These are phyloP conservation scores for Plecturocebus donacophilus DNA, from an alignment of 2,113 vertebrate genomes.

Conservation along the genomic window DNA sequence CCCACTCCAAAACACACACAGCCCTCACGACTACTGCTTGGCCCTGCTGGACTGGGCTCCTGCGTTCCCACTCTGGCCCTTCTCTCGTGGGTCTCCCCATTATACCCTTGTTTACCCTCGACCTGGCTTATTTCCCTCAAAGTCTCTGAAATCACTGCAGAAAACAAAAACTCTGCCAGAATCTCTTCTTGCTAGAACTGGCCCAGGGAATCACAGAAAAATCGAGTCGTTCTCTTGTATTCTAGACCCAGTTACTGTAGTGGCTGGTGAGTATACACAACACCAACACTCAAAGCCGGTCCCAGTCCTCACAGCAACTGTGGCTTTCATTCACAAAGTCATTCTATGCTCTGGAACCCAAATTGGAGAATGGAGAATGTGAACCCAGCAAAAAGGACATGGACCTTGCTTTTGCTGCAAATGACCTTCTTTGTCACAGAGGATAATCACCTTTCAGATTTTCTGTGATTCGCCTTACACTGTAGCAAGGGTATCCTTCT, in stretches of 20 bases:
- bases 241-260: background rate
- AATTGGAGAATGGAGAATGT: background rate
- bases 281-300: background rate
- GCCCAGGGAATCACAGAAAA: background rate
- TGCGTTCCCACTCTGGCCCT: background rate
- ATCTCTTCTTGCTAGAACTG: background rate
- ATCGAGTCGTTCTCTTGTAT: background rate
- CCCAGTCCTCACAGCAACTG: background rate
- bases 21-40: background rate
- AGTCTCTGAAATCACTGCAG: background rate
- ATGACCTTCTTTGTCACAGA: background rate
- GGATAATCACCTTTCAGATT: background rate
- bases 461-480: background rate
- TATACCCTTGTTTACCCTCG: background rate
- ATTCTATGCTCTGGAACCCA: background rate
- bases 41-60: background rate
- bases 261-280: background rate
- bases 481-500: background rate
- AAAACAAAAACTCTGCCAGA: background rate
- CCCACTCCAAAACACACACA: background rate
- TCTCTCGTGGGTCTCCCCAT: background rate
- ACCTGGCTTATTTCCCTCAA: background rate
- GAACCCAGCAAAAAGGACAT: accelerated
- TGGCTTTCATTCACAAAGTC: background rate
- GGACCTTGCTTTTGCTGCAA: background rate